Conservation (phyloP, 2,888 invertebrate species). For the Hetaerina titia region DNA sequence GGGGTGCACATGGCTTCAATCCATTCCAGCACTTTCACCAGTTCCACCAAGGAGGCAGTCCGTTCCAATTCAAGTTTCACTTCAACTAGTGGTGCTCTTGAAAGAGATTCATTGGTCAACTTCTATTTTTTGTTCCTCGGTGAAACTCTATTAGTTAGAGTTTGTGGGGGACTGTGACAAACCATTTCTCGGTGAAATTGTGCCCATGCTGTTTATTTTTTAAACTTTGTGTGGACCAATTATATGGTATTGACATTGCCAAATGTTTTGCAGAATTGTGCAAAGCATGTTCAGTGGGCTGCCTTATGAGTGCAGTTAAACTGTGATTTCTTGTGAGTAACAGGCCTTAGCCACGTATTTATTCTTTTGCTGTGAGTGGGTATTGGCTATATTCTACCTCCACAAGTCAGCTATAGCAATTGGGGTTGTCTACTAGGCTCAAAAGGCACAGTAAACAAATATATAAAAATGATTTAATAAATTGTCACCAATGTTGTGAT, state of each 20-base stretch:
- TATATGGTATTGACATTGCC: neutral
- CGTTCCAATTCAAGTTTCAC: slow-evolving; percentile 98
- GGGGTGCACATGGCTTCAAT: slow-evolving; percentile 80
- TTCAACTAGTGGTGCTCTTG: slow-evolving; percentile 85
- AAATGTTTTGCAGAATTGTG: neutral
- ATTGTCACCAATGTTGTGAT: slow-evolving; percentile 26
- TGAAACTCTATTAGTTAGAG: slow-evolving; percentile 11
- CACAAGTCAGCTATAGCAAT: neutral
- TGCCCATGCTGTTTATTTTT: slow-evolving; percentile 26
- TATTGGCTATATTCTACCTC: slow-evolving; percentile 32
- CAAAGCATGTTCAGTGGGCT: slow-evolving; percentile 22
- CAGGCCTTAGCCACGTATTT: slow-evolving; percentile 13
- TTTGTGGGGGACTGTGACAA: neutral
- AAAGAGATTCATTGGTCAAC: neutral
- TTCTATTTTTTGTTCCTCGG: neutral
- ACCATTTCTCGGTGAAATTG: neutral
- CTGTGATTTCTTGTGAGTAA: slow-evolving; percentile 20
- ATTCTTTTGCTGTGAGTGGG: slow-evolving; percentile 18
- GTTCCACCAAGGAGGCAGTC: slow-evolving; percentile 89
- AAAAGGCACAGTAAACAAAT: neutral
- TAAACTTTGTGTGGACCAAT: slow-evolving; percentile 35
- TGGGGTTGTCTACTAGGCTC: neutral
- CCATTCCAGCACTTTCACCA: slow-evolving; percentile 87
- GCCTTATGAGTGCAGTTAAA: neutral
- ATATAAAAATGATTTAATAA: neutral